Evolutionary conservation across 1,140 invertebrate genomes (phyloP), one percentile per base, ranked within the genome.

Genomic region (Drosophila trapezifrons): DNA sequence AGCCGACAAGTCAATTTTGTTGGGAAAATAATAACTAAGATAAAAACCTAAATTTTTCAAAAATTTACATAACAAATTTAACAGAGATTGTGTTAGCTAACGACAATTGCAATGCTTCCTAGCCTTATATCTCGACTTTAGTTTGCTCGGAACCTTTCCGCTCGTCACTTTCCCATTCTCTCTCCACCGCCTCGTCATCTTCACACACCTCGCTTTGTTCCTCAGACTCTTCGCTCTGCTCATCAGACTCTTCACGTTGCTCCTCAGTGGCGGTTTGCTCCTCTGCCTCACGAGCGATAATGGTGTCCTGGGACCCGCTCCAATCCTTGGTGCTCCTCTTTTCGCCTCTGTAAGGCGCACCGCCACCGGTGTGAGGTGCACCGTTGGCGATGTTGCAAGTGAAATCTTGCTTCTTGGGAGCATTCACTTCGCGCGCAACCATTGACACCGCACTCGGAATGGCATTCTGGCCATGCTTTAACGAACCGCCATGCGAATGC

Each of bases 361-460:
- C 8, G 2, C 9, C 25, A 49, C 2, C 9, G 2, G 40, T 67
- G 13, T 67, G 70, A 7, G 35, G 60, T 0, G 38, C 40, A 72
- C 54, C 72, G 17, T 79, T 71, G 1, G 57, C 60, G 38, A 74
- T 12, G 10, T 59, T 71, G 32, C 52, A 66, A 0, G 51, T 43
- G 15, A 52, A 25, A 1, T 87, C 76, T 4, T 64, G 62, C 12
- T 63, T 79, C 27, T 2, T 59, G 0, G 25, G 17, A 2, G 76
- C 82, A 51, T 66, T 87, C 1, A 69, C 56, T 15, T 78, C 75
- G 0, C 80, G 69, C 0, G 79, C 58, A 9, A 86, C 3, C 0
- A 76, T 60, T 5, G 79, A 80, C 40, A 86, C 13, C 0, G 82
- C 66, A 37, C 82, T 83, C 9, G 76, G 59, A 59, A 66, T 76